Base-by-base conservation (phyloP, 2,888 invertebrate genomes). In the Rhagium mordax region DNA sequence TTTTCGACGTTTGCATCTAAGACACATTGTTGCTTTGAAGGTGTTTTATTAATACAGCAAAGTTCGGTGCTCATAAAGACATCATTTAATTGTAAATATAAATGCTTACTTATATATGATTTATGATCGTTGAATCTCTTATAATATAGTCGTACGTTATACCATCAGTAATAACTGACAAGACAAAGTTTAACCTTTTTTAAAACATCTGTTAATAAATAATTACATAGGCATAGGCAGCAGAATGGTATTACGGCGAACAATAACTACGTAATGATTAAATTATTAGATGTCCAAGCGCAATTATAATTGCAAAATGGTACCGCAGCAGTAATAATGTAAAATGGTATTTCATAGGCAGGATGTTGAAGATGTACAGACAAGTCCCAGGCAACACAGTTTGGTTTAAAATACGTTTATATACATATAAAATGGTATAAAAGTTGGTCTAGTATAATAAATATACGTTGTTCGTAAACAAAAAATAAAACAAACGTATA, bases 91-190 rank as follows among this genome's bases (percentile, higher is more conserved):
- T 24, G 16, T 24, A 18, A 16, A 55, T 24, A n/a, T 55, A 21
- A 24, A 55, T 55, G 20, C 55, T 21, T 75, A 72, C n/a, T 67
- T 71, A 72, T 72, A 73, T 72, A 68, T 73, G 72, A 71, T 64
- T 70, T 66, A 55, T 24, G 60, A 10, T 62, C 55, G 5, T n/a
- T 15, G 41, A 41, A 41, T n/a, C 41, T 15, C n/a, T n/a, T 41
- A 41, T 41, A 41, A 41, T 41, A 13, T 4, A 41, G 41, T 41
- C 41, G 5, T 41, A 41, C n/a, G n/a, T 41, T n/a, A 41, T 41
- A 41, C 41, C 41, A n/a, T 41, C 41, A n/a, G 41, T n/a, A 41
- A 41, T 41, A 41, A 41, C 41, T 41, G 41, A 41, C 41, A 41
- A 4, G 13, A 41, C n/a, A 41, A 41, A 41, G 13, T 41, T 41